These are phyloP conservation scores for Phylloscopus trochilus DNA, from an alignment of 2,113 vertebrate genomes.

Conservation along the genomic window DNA sequence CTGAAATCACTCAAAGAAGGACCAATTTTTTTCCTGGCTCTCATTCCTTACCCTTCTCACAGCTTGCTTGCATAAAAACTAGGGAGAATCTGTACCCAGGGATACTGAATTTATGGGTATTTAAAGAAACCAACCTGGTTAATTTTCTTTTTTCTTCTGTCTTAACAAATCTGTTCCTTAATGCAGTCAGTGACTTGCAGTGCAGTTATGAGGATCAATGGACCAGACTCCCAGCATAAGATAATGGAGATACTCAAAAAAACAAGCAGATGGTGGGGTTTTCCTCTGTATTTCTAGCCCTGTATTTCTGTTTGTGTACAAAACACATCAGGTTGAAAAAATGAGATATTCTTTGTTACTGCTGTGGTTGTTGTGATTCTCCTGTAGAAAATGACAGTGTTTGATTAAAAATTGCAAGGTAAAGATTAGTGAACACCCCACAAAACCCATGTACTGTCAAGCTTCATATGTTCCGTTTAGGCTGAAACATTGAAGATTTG, in stretches of 20 bases:
- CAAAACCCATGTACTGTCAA: background rate
- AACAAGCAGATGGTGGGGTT: background rate
- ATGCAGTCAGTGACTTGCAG: background rate
- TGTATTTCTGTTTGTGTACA: background rate
- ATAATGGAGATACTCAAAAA: background rate
- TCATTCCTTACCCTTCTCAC: background rate
- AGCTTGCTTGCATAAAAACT: background rate
- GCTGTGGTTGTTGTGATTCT: background rate
- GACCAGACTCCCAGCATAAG: background rate
- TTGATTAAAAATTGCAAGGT: background rate
- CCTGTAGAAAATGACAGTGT: background rate
- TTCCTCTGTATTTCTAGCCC: background rate
- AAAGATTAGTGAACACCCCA: background rate
- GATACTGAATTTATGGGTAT: background rate
- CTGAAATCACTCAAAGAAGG: background rate
- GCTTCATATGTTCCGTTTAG: background rate
- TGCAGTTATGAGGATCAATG: background rate
- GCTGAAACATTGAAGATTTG: background rate
- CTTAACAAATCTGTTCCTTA: background rate
- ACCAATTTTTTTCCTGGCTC: background rate
- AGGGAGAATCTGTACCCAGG: background rate
- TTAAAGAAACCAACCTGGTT: background rate
- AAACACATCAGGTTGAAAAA: background rate
- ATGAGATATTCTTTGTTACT: background rate
- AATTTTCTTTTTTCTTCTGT: background rate